Conservation (phyloP, 1,140 invertebrate species). For the Micrasema minimum region DNA sequence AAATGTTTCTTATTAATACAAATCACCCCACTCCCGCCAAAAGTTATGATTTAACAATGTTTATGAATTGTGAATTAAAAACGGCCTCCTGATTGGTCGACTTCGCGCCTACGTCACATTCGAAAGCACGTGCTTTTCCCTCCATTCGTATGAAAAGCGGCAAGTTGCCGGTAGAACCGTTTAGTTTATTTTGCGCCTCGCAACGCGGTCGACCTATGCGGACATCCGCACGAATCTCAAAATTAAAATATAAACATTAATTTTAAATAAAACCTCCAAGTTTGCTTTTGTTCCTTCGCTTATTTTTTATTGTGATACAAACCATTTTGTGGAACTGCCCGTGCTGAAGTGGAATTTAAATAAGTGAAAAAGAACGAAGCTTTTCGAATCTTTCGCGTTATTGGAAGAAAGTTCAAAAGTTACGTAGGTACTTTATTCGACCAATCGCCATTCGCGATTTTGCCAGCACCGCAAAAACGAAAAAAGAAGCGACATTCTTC, state of each 20-base stretch:
- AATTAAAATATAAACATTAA: not conserved
- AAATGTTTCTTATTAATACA: too few relatives aligned
- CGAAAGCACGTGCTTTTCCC: slow-evolving; percentile 42
- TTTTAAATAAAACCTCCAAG: not conserved
- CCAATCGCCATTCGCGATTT: not conserved
- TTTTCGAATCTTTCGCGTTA: not conserved
- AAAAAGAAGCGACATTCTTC: not conserved
- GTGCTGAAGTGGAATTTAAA: not conserved
- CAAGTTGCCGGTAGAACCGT: slow-evolving; percentile 7
- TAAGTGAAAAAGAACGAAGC: slow-evolving; percentile 29
- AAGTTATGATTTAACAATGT: slow-evolving; percentile 17
- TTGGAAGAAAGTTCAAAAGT: slow-evolving; percentile 18
- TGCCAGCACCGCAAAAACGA: too few relatives aligned
- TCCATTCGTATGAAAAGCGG: slow-evolving; percentile 38
- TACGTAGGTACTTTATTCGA: not conserved
- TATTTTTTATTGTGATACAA: too few relatives aligned
- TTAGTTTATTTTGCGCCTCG: slow-evolving; percentile 32
- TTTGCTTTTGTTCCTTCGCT: too few relatives aligned
- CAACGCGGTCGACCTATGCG: not conserved
- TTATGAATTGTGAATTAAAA: slow-evolving; percentile 34
- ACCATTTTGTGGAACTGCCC: too few relatives aligned
- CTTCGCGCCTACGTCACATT: slow-evolving; percentile 20
- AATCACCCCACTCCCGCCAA: not conserved
- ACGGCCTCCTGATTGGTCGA: slow-evolving; percentile 25
- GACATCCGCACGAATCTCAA: not conserved